Conservation (phyloP, 2,113 vertebrate species). For the Malurus melanocephalus region DNA sequence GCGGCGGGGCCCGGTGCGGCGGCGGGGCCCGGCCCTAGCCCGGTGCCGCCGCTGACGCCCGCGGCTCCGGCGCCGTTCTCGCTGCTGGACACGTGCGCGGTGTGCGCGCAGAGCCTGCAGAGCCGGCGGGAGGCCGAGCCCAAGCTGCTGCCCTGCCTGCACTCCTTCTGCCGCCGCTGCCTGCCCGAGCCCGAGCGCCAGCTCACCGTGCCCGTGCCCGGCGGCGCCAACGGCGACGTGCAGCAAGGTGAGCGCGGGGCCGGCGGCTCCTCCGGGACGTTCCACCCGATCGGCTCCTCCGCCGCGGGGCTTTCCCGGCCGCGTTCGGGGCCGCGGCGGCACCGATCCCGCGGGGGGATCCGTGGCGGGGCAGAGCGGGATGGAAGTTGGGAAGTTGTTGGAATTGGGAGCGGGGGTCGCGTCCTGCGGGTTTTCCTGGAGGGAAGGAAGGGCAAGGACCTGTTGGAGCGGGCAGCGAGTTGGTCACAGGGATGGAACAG, state of each 20-base stretch:
- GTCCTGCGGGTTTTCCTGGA: rapidly evolving
- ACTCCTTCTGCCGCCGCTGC: conserved; percentile 94
- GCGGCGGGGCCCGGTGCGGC: too few species aligned
- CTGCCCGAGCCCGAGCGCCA: conserved; percentile 91
- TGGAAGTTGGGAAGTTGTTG: rapidly evolving
- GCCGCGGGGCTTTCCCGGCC: background rate
- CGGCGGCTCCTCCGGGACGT: background rate
- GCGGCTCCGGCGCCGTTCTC: too few species aligned
- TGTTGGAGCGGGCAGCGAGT: background rate
- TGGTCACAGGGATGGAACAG: background rate
- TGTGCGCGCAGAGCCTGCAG: conserved; percentile 94
- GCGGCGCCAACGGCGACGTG: conserved; percentile 90
- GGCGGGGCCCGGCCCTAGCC: too few species aligned
- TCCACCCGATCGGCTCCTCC: background rate
- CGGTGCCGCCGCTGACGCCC: too few species aligned
- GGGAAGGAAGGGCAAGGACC: rapidly evolving
- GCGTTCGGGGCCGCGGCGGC: background rate
- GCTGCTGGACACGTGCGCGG: conserved; percentile 85
- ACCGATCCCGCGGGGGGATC: too few species aligned
- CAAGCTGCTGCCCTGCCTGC: conserved; percentile 94
- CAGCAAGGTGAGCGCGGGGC: conserved; percentile 84
- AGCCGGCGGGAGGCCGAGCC: conserved; percentile 89
- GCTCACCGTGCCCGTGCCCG: conserved; percentile 88
- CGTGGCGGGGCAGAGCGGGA: rapidly evolving
- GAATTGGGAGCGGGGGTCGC: rapidly evolving